These are phyloP conservation scores for Hypanus sabinus DNA, from an alignment of 2,113 vertebrate genomes.

Conservation along the genomic window DNA sequence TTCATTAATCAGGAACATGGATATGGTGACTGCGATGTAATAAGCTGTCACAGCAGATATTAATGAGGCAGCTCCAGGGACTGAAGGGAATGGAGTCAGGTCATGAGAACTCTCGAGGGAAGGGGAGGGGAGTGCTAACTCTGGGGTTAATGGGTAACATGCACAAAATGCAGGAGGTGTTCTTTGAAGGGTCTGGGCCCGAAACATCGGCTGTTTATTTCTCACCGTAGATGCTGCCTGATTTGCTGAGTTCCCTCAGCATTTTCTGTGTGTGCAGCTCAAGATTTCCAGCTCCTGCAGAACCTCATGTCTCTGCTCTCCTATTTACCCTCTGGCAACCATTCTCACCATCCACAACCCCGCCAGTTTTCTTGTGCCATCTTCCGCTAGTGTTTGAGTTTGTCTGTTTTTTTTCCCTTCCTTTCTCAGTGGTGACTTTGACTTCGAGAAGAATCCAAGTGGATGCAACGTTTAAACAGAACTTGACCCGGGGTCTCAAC, in stretches of 20 bases:
- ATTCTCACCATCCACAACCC: too few species aligned
- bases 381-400: background rate
- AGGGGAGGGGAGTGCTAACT: background rate
- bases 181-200: too few species aligned
- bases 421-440: constrained; percentile 73
- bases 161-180: too few species aligned
- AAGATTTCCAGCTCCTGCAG: too few species aligned
- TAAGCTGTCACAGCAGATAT: background rate
- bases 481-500: constrained; percentile 74
- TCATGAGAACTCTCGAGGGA: background rate
- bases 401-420: background rate
- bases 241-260: too few species aligned
- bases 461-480: constrained; percentile 72
- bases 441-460: constrained; percentile 71
- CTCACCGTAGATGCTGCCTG: too few species aligned
- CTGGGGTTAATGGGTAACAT: too few species aligned
- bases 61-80: background rate
- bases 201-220: too few species aligned
- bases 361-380: background rate
- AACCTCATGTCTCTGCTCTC: too few species aligned
- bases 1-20: background rate
- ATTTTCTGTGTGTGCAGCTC: too few species aligned
- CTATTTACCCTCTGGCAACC: too few species aligned
- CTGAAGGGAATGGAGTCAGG: background rate
- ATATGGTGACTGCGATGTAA: background rate